Evolutionary conservation across 2,888 invertebrate species (phyloP).

Genomic region (Antitype chi): DNA sequence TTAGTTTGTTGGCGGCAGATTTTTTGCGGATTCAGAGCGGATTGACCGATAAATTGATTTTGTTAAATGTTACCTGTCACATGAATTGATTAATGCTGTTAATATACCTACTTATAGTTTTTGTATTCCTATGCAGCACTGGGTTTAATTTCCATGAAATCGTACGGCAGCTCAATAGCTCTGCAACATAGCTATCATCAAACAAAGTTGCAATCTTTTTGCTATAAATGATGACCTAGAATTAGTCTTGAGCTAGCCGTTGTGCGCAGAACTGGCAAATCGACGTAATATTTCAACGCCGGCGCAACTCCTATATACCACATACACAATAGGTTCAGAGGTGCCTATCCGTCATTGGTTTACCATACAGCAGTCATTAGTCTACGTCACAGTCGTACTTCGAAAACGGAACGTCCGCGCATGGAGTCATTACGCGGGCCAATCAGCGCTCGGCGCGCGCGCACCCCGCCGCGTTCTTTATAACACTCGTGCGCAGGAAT

Average conservation of each 20-base stretch:
- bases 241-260: slow-evolving; percentile 68
- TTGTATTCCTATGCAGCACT: background rate
- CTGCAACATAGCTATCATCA: slow-evolving; percentile 48
- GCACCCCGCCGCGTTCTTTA: slow-evolving; percentile 89
- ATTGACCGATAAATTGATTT: slow-evolving; percentile 51
- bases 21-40: slow-evolving; percentile 48
- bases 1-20: slow-evolving; percentile 40
- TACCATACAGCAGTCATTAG: slow-evolving; percentile 83
- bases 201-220: slow-evolving; percentile 59
- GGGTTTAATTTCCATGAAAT: slow-evolving; percentile 35
- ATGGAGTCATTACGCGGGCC: slow-evolving; percentile 83
- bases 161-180: slow-evolving; percentile 34
- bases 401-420: slow-evolving; percentile 80
- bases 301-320: slow-evolving; percentile 74
- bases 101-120: slow-evolving; percentile 8
- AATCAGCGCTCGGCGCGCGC: slow-evolving; percentile 84
- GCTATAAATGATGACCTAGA: slow-evolving; percentile 63
- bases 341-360: slow-evolving; percentile 89
- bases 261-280: slow-evolving; percentile 71
- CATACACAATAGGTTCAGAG: slow-evolving; percentile 87
- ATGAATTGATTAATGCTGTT: slow-evolving; percentile 36
- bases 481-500: slow-evolving; percentile 84
- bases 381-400: slow-evolving; percentile 81
- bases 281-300: slow-evolving; percentile 73
- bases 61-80: slow-evolving; percentile 29